Evolutionary conservation across 2,888 invertebrate genomes (phyloP).

Genomic region (Leucoptera coffeella): DNA sequence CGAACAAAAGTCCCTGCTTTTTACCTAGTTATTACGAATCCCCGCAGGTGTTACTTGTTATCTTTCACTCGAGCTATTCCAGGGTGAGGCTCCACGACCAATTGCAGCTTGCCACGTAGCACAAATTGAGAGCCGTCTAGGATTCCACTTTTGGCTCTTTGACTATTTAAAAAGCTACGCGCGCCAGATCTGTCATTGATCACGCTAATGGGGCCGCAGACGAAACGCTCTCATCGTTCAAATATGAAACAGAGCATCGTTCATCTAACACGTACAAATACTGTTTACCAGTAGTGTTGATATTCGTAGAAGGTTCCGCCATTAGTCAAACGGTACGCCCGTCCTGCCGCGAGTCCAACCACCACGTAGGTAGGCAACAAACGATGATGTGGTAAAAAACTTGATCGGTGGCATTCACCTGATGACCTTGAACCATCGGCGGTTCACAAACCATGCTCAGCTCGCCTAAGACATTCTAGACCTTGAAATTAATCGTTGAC

Average conservation of each 20-base stretch:
- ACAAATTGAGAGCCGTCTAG: too few species aligned
- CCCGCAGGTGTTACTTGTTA: constrained; percentile 44
- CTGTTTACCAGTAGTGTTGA: too few species aligned
- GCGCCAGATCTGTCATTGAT: too few species aligned
- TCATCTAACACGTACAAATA: too few species aligned
- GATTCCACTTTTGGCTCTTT: too few species aligned
- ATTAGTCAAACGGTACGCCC: constrained; percentile 20
- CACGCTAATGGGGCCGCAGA: too few species aligned
- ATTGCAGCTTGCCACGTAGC: too few species aligned
- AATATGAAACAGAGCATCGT: too few species aligned
- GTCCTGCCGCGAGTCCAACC: constrained; percentile 32
- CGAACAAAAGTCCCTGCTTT: constrained; percentile 40
- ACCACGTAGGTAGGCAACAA: constrained; percentile 31
- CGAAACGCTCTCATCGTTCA: neutral
- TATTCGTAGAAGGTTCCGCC: constrained; percentile 9
- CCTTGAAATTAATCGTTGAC: too few species aligned
- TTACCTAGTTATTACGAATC: constrained; percentile 34
- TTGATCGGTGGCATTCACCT: constrained; percentile 43
- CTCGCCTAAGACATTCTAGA: constrained; percentile 29
- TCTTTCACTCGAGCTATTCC: constrained; percentile 29
- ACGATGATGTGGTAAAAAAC: constrained; percentile 25
- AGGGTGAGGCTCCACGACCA: too few species aligned
- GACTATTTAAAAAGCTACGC: too few species aligned
- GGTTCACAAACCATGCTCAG: constrained; percentile 31
- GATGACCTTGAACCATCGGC: constrained; percentile 40